Base-by-base conservation (phyloP, 37 sponge, comb jelly and placozoan genomes). In the Beroe ovata region DNA sequence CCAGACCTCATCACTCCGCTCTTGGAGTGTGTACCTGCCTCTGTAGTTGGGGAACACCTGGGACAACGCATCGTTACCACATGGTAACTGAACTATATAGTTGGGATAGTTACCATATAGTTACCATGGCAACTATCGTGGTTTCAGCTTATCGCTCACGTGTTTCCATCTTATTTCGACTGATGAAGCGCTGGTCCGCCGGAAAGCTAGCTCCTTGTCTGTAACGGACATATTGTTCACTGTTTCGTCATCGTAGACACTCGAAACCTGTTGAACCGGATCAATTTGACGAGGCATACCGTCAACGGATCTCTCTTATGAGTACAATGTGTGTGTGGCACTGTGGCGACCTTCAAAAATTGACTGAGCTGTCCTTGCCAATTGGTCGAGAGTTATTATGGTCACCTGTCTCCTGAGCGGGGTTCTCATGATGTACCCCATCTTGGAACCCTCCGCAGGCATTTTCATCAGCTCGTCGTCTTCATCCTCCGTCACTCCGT, bases 91-190 rank as follows among this genome's bases (percentile, higher is more conserved):
- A 16, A 47, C 11, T 47, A 47, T n/a, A n/a, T 47, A 11, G 54
- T 47, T 47, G 54, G 11, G 11, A 47, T 47, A 11, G 54, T 47
- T 11, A 47, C 54, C 54, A 47, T 47, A n/a, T 20, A 20, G 28
- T 26, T n/a, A 62, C 28, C 23, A 62, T 62, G 29, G 63, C 19
- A 20, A 20, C 23, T 23, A 20, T n/a, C 59, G 11, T 19, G 59
- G 59, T 18, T 19, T 18, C 18, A 58, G 18, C 59, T 19, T 58
- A 20, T 3, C 8, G 41, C 84, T 77, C 42, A 77, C 84, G 54
- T 77, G 84, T 77, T 77, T 77, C 84, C 84, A 77, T 1, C 84
- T 8, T 22, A 77, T 77, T 35, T 77, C 84, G 0, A 77, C 84
- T 42, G 54, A 42, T 4, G 84, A 77, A 0, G 84, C 84, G 28